A percentile compares a stretch with the other conserved stretches of the same genome.
Evolutionary conservation across 2,113 vertebrate species (phyloP).

Genomic region (Pachycephala philippinensis): DNA sequence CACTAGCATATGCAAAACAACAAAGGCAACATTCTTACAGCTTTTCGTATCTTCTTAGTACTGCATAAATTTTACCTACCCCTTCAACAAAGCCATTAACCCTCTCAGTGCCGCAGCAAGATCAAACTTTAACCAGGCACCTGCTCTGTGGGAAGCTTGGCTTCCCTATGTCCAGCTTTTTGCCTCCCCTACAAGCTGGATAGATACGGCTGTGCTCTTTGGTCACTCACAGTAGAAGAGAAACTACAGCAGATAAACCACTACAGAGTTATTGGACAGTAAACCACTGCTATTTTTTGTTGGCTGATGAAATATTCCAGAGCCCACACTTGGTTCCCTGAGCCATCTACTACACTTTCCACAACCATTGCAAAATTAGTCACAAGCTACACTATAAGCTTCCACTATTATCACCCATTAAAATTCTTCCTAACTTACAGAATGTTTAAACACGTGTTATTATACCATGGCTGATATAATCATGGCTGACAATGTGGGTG

Average conservation of each 20-base stretch:
- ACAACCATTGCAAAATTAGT: neutral
- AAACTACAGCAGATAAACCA: neutral
- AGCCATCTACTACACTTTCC: neutral
- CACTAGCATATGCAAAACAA: neutral
- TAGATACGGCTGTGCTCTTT: neutral
- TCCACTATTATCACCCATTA: slow-evolving; percentile 40
- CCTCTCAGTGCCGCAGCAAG: neutral
- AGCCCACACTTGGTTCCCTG: neutral
- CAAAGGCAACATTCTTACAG: neutral
- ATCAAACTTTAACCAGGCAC: neutral
- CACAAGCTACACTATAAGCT: neutral
- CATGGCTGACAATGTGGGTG: slow-evolving; percentile 43
- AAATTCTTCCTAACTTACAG: slow-evolving; percentile 44
- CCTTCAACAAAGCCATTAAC: neutral
- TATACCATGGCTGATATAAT: slow-evolving; percentile 33
- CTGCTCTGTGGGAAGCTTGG: neutral
- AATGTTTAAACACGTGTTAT: slow-evolving; percentile 35
- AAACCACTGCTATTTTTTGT: neutral
- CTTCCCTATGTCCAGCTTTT: neutral
- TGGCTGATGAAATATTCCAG: neutral
- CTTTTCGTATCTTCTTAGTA: neutral
- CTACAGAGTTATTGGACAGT: neutral
- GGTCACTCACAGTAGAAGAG: neutral
- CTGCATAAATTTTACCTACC: neutral
- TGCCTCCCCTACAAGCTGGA: neutral